phyloP scores from a whole-genome alignment of 2,113 vertebrate species.

The Dicrurus megarhynchus region DNA sequence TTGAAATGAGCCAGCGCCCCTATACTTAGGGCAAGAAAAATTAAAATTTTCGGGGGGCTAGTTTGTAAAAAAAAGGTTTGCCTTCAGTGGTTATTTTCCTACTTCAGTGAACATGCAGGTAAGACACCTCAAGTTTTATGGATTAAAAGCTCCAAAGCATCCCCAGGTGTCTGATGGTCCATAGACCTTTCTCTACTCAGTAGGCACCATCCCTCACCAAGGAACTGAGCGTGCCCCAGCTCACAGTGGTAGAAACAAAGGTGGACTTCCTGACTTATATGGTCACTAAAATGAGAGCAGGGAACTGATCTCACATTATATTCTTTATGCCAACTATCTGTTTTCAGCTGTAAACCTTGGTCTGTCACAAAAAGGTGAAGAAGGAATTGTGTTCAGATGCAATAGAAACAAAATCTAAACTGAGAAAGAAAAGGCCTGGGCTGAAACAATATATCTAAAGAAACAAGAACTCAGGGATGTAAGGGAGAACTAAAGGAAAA shows the following conservation, averaged over 20 bases:
- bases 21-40: not conserved
- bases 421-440: not conserved
- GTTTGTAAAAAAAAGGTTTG: not conserved
- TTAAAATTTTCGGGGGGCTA: not conserved
- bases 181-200: not conserved
- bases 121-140: not conserved
- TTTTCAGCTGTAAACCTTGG: not conserved
- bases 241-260: not conserved
- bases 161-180: not conserved
- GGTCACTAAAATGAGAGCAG: not conserved
- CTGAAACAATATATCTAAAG: not conserved
- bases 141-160: not conserved
- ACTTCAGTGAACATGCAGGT: not conserved
- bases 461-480: not conserved
- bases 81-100: not conserved
- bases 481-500: not conserved
- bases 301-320: not conserved
- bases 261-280: not conserved
- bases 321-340: not conserved
- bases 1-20: not conserved
- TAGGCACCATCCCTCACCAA: not conserved
- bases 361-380: not conserved
- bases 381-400: not conserved
- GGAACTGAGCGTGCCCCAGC: accelerated
- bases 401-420: not conserved